These are phyloP conservation scores for Boulengeromyrus knoepffleri DNA, from an alignment of 2,113 vertebrate genomes.

Conservation along the genomic window DNA sequence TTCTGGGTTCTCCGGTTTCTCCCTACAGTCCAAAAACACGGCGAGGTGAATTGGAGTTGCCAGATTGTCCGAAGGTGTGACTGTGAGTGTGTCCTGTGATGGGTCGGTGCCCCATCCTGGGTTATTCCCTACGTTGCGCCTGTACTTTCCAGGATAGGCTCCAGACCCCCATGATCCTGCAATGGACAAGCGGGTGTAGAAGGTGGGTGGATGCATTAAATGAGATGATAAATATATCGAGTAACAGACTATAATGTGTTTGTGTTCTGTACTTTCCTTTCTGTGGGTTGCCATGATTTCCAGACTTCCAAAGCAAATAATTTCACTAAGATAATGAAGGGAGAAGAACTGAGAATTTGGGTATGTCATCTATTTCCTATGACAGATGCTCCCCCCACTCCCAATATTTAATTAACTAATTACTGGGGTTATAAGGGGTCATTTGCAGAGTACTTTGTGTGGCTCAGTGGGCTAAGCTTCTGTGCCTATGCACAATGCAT, in stretches of 20 bases:
- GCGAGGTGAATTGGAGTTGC: too few species aligned
- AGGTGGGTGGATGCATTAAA: too few species aligned
- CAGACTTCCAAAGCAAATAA: background rate
- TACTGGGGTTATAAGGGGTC: background rate
- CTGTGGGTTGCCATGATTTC: background rate
- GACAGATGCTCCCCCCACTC: background rate
- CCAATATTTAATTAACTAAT: background rate
- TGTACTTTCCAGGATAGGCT: background rate
- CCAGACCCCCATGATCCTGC: too few species aligned
- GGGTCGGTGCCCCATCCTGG: background rate
- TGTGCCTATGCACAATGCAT: background rate
- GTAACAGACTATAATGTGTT: background rate
- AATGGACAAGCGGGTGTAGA: too few species aligned
- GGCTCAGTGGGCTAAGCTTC: too few species aligned
- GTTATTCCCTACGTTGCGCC: background rate
- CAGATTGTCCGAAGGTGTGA: too few species aligned
- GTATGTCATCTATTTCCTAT: background rate
- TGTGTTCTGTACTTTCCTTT: background rate
- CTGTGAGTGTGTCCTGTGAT: too few species aligned
- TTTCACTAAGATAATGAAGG: background rate
- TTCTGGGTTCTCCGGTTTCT: too few species aligned
- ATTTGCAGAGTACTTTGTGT: background rate
- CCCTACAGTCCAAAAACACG: too few species aligned
- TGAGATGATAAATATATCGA: background rate
- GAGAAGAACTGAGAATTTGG: background rate